Percentiles rank a stretch among this genome's conserved stretches.
phyloP scores from a whole-genome alignment of 2,113 vertebrate species.

The Pygoscelis adeliae region DNA sequence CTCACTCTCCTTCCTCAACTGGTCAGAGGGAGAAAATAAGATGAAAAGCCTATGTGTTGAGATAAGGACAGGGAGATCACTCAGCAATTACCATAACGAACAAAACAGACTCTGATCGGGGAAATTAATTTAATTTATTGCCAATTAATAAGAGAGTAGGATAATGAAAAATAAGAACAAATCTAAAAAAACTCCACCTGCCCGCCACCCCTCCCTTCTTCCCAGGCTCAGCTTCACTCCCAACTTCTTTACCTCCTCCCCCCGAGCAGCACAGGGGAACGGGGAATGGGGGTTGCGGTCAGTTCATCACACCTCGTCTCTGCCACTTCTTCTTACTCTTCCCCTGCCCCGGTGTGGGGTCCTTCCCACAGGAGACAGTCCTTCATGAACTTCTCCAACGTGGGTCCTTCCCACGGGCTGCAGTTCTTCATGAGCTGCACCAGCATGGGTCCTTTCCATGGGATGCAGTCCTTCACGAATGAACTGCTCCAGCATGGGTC shows the following conservation, averaged over 20 bases:
- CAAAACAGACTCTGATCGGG: background rate
- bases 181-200: background rate
- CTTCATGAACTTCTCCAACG: background rate
- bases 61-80: background rate
- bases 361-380: background rate
- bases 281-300: background rate
- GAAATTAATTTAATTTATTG: background rate
- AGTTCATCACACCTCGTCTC: background rate
- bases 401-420: background rate
- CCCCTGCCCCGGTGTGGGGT: background rate
- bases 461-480: background rate
- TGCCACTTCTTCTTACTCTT: background rate
- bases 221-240: background rate
- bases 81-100: background rate
- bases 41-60: background rate
- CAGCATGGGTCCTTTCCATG: background rate
- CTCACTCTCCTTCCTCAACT: background rate
- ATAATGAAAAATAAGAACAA: background rate
- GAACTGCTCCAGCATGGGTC: background rate
- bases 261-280: accelerated
- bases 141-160: background rate
- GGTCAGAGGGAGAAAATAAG: background rate
- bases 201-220: background rate
- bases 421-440: background rate
- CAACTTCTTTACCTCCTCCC: background rate